phyloP scores from a whole-genome alignment of 2,888 invertebrate species.

The Creontiades dilutus region DNA sequence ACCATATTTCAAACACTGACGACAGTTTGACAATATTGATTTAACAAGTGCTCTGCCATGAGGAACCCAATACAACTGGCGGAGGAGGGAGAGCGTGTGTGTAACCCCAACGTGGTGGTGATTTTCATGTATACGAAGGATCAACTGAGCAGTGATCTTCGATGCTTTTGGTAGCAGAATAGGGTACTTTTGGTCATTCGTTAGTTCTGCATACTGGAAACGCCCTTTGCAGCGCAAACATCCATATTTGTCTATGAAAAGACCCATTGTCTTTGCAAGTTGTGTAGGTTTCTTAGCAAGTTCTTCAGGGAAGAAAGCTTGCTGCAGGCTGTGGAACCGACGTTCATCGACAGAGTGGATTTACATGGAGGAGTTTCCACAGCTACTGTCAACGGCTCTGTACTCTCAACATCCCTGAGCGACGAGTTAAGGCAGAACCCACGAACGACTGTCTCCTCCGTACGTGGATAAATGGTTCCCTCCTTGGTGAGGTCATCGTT shows the following conservation, averaged over 20 bases:
- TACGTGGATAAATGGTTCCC: no score
- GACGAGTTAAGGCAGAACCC: no score
- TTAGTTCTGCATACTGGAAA: constrained; percentile 52
- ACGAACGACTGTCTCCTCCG: no score
- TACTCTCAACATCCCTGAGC: no score
- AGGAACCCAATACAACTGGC: constrained; percentile 56
- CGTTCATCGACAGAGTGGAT: no score
- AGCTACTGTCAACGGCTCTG: no score
- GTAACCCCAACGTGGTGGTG: constrained; percentile 53
- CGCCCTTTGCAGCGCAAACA: constrained; percentile 56
- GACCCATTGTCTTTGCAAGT: constrained; percentile 12
- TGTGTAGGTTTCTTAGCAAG: constrained; percentile 1
- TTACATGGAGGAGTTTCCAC: no score
- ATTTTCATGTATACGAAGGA: constrained; percentile 34
- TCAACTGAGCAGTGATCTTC: constrained; percentile 12
- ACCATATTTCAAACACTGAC: constrained; percentile 52
- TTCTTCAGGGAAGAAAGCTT: no score
- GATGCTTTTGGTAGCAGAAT: constrained; percentile 55
- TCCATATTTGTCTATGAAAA: constrained; percentile 56
- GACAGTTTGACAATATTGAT: constrained; percentile 38
- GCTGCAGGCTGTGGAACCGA: no score
- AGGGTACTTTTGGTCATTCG: constrained; percentile 55
- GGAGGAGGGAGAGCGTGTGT: constrained; percentile 48
- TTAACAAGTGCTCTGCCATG: constrained; percentile 18
- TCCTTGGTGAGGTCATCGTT: no score